Percentiles rank a stretch among this genome's conserved stretches.
These are phyloP conservation scores for Dendrocopos noguchii DNA, from an alignment of 2,113 vertebrate genomes.

Conservation along the genomic window DNA sequence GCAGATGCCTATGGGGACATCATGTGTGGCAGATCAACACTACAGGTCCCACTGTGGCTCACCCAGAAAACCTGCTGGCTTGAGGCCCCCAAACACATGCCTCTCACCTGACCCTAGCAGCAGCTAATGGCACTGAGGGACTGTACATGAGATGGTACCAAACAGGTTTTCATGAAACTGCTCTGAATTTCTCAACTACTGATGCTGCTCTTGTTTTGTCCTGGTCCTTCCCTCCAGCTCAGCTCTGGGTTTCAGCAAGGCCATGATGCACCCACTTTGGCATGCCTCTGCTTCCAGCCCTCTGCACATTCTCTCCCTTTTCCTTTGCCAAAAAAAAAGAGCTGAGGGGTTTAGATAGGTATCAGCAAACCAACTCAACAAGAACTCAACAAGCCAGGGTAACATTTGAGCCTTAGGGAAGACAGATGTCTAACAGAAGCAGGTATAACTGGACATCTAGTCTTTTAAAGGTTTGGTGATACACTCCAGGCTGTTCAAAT, in stretches of 20 bases:
- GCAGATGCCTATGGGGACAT: background rate
- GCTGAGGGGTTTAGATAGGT: background rate
- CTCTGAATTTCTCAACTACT: background rate
- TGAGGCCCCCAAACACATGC: background rate
- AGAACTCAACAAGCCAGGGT: background rate
- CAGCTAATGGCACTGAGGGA: background rate
- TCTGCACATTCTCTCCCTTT: background rate
- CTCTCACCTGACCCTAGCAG: background rate
- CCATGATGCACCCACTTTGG: background rate
- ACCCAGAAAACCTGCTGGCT: background rate
- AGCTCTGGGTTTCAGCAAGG: background rate
- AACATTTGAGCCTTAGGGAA: background rate
- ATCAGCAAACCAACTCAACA: background rate
- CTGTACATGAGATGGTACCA: accelerated
- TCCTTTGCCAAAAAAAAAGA: background rate
- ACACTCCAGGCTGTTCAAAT: background rate
- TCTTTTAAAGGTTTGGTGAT: background rate
- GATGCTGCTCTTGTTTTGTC: background rate
- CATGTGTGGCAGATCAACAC: accelerated
- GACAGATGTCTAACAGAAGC: background rate
- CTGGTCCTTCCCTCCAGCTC: background rate
- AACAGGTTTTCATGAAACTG: background rate
- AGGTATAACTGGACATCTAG: background rate
- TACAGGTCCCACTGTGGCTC: background rate
- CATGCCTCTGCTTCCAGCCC: background rate